Base-by-base conservation (phyloP, 2,113 vertebrate species). In the Zootoca vivipara region DNA sequence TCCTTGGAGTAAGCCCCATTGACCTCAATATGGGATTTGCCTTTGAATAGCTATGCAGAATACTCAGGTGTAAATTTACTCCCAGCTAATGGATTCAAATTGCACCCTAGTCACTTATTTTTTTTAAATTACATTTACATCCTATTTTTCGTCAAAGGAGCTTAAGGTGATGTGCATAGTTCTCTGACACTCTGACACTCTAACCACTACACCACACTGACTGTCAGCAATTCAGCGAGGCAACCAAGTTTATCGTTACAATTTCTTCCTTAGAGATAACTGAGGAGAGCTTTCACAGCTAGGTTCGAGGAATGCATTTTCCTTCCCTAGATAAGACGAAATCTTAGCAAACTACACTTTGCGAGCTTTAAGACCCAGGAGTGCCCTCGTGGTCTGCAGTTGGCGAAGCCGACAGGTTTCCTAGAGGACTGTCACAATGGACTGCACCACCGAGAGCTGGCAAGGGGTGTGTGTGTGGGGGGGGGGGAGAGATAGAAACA, bases 381-480 rank as follows among this genome's bases (percentile, higher is more conserved):
- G 72, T 84, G 82, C 70, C 72, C 78, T 64, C 24, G 1, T 33
- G 38, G 24, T 84, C 72, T 65, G n/a, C 65, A 74, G 56, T n/a
- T 78, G 65, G 70, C 18, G 67, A 74, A 82, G 78, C 18, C 62
- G 15, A 65, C 30, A 74, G 42, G 69, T 77, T 90, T 85, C 91
- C 74, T 84, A 67, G 87, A 30, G 64, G 81, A 84, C 80, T 87
- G 86, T 81, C 78, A 90, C 56, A 92, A 26, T 33, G n/a, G 83
- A 62, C 30, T 28, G 73, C 78, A 62, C 70, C 78, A 87, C 12
- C 28, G 80, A 52, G 1, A 58, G 82, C 62, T 70, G 38, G 38
- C 46, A 52, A 52, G 46, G 10, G 46, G 46, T 12, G 46, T 10
- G 46, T n/a, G n/a, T n/a, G n/a, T n/a, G n/a, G n/a, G 42, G 88